Conservation (phyloP, 2,888 invertebrate genomes). For the Coleophora deauratella region DNA sequence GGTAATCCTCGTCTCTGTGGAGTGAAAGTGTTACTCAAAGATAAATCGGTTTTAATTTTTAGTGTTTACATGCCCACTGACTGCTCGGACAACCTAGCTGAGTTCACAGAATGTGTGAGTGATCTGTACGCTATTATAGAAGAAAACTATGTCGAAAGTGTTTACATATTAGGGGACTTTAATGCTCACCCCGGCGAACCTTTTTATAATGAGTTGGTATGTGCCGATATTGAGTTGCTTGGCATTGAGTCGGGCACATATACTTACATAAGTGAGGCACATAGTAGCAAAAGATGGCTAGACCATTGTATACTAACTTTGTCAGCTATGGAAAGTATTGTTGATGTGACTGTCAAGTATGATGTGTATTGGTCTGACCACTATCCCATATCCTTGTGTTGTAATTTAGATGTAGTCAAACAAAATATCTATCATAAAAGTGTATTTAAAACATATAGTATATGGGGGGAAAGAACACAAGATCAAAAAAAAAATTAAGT, state of each 20-base stretch:
- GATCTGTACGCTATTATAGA: neutral
- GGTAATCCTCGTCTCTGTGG: neutral
- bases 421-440: no score
- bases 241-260: neutral
- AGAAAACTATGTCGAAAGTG: neutral
- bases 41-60: neutral
- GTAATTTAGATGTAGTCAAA: no score
- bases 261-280: neutral
- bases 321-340: neutral
- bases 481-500: no score
- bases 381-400: neutral
- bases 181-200: neutral
- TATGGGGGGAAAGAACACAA: no score
- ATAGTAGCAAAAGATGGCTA: neutral
- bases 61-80: slow-evolving; percentile 1
- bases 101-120: neutral
- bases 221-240: neutral
- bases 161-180: neutral
- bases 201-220: neutral
- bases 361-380: slow-evolving; percentile 2
- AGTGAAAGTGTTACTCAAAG: neutral
- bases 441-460: no score
- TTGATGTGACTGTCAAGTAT: neutral
- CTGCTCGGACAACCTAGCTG: neutral
- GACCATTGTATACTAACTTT: neutral